Evolutionary conservation across 2,888 invertebrate genomes (phyloP), one percentile per base, ranked within the genome.

Genomic region (Andrena marginata): DNA sequence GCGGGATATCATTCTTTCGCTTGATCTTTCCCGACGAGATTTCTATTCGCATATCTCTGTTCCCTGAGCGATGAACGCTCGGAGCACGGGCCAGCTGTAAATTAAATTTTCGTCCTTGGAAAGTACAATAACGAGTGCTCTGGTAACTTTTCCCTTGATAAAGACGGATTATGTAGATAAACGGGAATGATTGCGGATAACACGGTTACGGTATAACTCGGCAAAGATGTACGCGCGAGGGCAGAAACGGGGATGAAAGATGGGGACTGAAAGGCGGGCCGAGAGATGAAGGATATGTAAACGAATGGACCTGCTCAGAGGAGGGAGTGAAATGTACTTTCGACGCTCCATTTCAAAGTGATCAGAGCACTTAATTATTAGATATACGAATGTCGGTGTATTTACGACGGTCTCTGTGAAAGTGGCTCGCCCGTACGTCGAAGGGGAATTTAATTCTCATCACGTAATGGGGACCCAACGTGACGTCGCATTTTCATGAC

Each of bases 401-500:
- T 65, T 77, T 74, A 60, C 69, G 59, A 26, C 62, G 56, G 49
- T 48, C 72, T 35, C 54, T 63, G 54, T 35, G 54, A 70, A 69
- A 67, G 54, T 67, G 73, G 77, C 64, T 35, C 64, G 76, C 56
- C 63, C 31, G 73, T 56, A 60, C 49, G 64, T 48, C 54, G 16
- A 4, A 23, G 6, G 31, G 31, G 62, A 79, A 80, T 75, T 82
- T 73, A 75, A 79, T 82, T 80, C 87, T 79, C 82, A 86, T 87
- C 80, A 81, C 87, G 86, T 84, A 86, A 87, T 87, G 70, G 76
- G 74, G 82, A 67, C 75, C 60, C 84, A 72, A 76, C 80, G 85
- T 80, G 87, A 86, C 64, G 75, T 64, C 84, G 81, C 85, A 89
- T 87, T 87, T 88, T 85, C 87, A 88, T 86, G 89, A 83, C 82